Evolutionary conservation across 2,888 invertebrate species (phyloP).

Genomic region (Microplitis deprimator): DNA sequence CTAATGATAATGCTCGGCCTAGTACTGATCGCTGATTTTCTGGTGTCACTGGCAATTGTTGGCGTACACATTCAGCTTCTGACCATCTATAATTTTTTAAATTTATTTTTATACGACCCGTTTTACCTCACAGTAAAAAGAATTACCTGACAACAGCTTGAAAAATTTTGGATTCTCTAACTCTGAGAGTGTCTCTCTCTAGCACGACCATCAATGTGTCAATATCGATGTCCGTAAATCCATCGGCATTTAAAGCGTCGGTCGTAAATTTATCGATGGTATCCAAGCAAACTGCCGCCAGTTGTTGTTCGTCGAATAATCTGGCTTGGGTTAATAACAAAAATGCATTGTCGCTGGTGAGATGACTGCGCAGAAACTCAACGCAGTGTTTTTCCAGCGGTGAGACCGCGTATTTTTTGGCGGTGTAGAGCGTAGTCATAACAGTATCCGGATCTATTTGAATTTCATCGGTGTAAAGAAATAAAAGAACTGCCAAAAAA

Average conservation of each 20-base stretch:
- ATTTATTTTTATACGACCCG: no score
- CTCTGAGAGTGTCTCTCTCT: slow-evolving; percentile 84
- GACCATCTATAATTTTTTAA: slow-evolving; percentile 75
- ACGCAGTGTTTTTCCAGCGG: slow-evolving; percentile 88
- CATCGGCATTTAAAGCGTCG: slow-evolving; percentile 85
- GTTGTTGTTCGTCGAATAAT: slow-evolving; percentile 85
- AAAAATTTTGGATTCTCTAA: slow-evolving; percentile 85
- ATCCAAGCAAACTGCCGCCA: slow-evolving; percentile 86
- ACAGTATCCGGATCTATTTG: slow-evolving; percentile 88
- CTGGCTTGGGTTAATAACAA: slow-evolving; percentile 84
- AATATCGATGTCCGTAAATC: slow-evolving; percentile 86
- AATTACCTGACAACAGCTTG: slow-evolving; percentile 77
- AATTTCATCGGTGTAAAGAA: slow-evolving; percentile 86
- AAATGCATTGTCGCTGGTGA: slow-evolving; percentile 88
- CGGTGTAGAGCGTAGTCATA: slow-evolving; percentile 89
- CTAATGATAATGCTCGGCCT: slow-evolving; percentile 80
- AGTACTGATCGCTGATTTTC: slow-evolving; percentile 81
- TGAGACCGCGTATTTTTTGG: slow-evolving; percentile 89
- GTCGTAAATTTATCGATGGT: slow-evolving; percentile 88
- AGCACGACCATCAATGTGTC: slow-evolving; percentile 84
- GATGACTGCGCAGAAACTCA: slow-evolving; percentile 81
- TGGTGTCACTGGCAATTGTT: slow-evolving; percentile 77
- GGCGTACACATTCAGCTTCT: slow-evolving; percentile 81
- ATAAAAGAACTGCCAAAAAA: slow-evolving; percentile 82
- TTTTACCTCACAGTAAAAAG: slow-evolving; percentile 19